A percentile compares a stretch with the other conserved stretches of the same genome.
These are phyloP conservation scores for Drosophila longiperda DNA, from an alignment of 2,888 invertebrate species.

Conservation along the genomic window DNA sequence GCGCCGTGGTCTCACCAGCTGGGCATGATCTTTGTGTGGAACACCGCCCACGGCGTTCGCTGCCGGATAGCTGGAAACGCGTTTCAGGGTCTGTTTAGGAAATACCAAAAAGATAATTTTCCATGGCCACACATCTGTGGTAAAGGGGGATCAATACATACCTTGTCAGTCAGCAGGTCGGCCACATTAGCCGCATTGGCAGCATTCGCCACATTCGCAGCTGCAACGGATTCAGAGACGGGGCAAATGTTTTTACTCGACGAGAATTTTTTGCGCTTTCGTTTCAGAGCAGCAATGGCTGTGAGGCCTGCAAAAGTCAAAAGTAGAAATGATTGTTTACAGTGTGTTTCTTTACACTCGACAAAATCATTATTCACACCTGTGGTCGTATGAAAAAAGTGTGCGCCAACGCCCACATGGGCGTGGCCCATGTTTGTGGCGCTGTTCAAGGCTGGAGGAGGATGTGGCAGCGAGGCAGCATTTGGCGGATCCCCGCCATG, in stretches of 20 bases:
- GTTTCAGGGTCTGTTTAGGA: slow-evolving; percentile 87
- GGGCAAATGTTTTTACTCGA: slow-evolving; percentile 90
- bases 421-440: slow-evolving; percentile 27
- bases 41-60: slow-evolving; percentile 85
- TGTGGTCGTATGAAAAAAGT: slow-evolving; percentile 83
- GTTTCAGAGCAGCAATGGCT: slow-evolving; percentile 90
- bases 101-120: neutral
- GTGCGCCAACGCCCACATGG: slow-evolving; percentile 69
- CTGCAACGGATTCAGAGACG: slow-evolving; percentile 85
- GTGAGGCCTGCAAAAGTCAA: slow-evolving; percentile 73
- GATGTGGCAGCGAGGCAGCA: slow-evolving; percentile 6
- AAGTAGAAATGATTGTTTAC: neutral
- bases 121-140: neutral
- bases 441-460: slow-evolving; percentile 16
- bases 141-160: neutral
- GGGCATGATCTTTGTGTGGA: slow-evolving; percentile 84
- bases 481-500: slow-evolving; percentile 30
- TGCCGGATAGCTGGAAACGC: slow-evolving; percentile 90
- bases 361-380: slow-evolving; percentile 61
- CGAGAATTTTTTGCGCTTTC: slow-evolving; percentile 93
- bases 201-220: slow-evolving; percentile 52
- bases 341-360: neutral
- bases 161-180: slow-evolving; percentile 82
- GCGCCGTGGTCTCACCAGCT: slow-evolving; percentile 84
- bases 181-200: slow-evolving; percentile 31